These are phyloP conservation scores for Xenotilapia flavipinnis DNA, from an alignment of 2,113 vertebrate genomes.

Conservation along the genomic window DNA sequence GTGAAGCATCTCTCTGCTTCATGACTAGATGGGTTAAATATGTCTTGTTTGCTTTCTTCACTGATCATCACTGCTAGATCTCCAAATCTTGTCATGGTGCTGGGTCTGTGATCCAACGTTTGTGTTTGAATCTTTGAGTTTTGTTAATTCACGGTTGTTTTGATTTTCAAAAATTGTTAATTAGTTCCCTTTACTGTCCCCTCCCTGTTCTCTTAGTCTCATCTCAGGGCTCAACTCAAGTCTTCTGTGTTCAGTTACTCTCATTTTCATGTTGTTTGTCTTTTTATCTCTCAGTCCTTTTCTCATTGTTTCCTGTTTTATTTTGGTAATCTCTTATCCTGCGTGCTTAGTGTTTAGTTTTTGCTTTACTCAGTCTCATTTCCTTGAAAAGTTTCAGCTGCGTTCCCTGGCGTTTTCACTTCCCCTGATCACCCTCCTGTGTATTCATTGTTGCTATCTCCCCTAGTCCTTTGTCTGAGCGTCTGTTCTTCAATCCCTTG, in stretches of 20 bases:
- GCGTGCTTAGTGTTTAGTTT: neutral
- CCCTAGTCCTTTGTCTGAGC: neutral
- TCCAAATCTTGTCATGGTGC: neutral
- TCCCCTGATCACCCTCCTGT: neutral
- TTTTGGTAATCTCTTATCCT: neutral
- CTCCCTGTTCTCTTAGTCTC: neutral
- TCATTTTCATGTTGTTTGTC: neutral
- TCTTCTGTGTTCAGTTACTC: neutral
- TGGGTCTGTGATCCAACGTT: neutral
- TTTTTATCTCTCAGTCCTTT: neutral
- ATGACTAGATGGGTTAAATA: conserved; percentile 10
- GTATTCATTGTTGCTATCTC: neutral
- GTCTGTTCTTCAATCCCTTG: neutral
- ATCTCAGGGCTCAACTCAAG: neutral
- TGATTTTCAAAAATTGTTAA: neutral
- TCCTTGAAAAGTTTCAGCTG: neutral
- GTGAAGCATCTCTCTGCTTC: neutral
- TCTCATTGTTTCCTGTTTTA: neutral
- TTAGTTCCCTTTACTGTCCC: neutral
- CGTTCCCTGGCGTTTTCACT: neutral
- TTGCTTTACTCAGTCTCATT: neutral
- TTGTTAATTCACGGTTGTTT: neutral
- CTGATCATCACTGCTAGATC: neutral
- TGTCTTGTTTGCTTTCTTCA: neutral
- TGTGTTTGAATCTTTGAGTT: neutral